A percentile compares a stretch with the other conserved stretches of the same genome.
These are phyloP conservation scores for Tenualosa thibaudeaui DNA, from an alignment of 2,797 vertebrate genomes.

Conservation along the genomic window DNA sequence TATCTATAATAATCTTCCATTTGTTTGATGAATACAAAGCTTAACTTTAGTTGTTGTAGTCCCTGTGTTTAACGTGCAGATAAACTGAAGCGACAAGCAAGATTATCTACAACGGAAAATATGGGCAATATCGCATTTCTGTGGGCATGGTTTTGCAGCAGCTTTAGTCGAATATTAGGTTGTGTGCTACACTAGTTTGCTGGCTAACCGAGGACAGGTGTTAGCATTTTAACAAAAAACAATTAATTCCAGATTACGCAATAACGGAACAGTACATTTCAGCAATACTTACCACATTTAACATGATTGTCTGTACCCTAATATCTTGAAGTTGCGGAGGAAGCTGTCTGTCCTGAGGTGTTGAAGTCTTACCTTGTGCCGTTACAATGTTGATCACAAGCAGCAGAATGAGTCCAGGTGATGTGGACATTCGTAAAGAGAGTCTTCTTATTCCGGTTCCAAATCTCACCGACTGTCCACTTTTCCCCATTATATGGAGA, in stretches of 20 bases:
- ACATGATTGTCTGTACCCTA: background rate
- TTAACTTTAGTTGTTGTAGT: background rate
- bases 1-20: background rate
- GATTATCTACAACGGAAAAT: background rate
- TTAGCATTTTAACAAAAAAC: background rate
- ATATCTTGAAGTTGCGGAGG: background rate
- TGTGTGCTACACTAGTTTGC: background rate
- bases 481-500: slow-evolving; percentile 78
- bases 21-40: background rate
- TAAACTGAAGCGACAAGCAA: background rate
- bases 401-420: slow-evolving; percentile 82
- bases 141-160: background rate
- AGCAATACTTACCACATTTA: background rate
- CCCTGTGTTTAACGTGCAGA: background rate
- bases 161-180: slow-evolving; percentile 15
- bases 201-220: slow-evolving; percentile 17
- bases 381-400: slow-evolving; percentile 75
- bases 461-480: slow-evolving; percentile 79
- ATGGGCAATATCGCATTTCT: slow-evolving; percentile 13
- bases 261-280: background rate
- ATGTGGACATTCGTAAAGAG: slow-evolving; percentile 78
- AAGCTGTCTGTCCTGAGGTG: background rate
- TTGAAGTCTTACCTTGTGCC: slow-evolving; percentile 79
- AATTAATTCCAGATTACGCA: background rate
- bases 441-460: slow-evolving; percentile 78